These are phyloP conservation scores for Calidris pygmaea DNA, from an alignment of 2,113 vertebrate genomes.

Conservation along the genomic window DNA sequence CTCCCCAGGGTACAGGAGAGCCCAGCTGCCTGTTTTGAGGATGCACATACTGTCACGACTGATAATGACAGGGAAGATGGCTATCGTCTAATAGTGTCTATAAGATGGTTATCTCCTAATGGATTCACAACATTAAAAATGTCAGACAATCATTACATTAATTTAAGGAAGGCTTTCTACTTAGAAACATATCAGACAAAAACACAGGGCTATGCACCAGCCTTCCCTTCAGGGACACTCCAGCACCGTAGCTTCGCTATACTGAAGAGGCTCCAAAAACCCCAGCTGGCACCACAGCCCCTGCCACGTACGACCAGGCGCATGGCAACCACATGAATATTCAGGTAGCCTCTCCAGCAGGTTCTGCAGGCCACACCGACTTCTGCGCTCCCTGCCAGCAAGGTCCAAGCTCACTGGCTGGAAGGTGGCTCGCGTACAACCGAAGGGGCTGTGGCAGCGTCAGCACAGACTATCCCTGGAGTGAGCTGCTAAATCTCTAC, in stretches of 20 bases:
- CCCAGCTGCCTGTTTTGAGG: background rate
- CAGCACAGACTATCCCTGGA: background rate
- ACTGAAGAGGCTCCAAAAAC: background rate
- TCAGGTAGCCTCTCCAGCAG: slow-evolving; percentile 9
- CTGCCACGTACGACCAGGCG: background rate
- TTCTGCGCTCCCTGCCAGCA: background rate
- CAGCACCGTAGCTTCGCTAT: background rate
- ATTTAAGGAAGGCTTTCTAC: background rate
- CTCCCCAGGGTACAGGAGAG: background rate
- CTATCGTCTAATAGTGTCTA: background rate
- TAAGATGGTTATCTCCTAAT: background rate
- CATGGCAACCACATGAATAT: background rate
- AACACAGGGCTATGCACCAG: background rate
- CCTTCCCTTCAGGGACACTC: background rate
- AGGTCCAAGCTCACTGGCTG: background rate
- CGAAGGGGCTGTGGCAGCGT: background rate
- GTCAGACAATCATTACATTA: background rate
- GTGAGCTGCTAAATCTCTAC: background rate
- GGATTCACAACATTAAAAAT: background rate
- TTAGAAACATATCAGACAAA: background rate
- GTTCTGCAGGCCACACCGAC: background rate
- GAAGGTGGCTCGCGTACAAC: accelerated
- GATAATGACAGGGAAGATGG: background rate
- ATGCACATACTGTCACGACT: background rate
- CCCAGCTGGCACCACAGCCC: background rate